Base-by-base conservation (phyloP, 2,888 invertebrate species). In the Pediacus dermestoides region DNA sequence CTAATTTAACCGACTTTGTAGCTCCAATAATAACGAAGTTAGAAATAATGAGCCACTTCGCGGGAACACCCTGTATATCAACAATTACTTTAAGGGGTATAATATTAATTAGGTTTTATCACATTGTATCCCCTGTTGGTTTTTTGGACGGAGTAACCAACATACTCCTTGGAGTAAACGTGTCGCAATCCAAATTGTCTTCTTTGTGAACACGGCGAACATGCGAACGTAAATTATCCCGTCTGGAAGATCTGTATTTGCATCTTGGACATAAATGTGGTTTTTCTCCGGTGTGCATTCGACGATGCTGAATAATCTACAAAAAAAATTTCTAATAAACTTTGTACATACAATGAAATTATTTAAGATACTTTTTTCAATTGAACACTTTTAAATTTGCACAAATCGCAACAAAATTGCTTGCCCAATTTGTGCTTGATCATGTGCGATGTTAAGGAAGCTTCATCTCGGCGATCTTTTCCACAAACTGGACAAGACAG, bases 211-310 rank as follows among this genome's bases (percentile, higher is more conserved):
- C 74, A 22, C 75, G 62, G 14, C 76, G 67, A 4, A 75, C 75
- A 57, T 76, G 76, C 28, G 74, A 75, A 16, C 75, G 68, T 27
- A 76, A 61, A 60, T 76, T 76, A 62, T 76, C 76, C 34, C 75
- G 67, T 28, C 76, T 66, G 1, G 75, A 75, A 22, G 74, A 74
- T 33, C 76, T 67, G 50, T 76, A 76, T n/a, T 70, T 67, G 55
- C 76, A 76, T 48, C 73, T 74, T 6, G 76, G 75, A 54, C 76
- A 76, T 7, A 75, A 63, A 53, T 75, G 75, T 2, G 75, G 75
- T 40, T 74, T 74, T 48, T 75, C 75, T 3, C 75, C 75, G 21
- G 75, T 75, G 50, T 75, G 75, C 74, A 75, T 75, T 40, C 75
- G 64, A 34, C 75, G 67, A 55, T 75, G 75, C 53, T 75, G 75